A percentile compares a stretch with the other conserved stretches of the same genome.
These are phyloP conservation scores for Semnornis frantzii DNA, from an alignment of 2,113 vertebrate genomes.

Conservation along the genomic window DNA sequence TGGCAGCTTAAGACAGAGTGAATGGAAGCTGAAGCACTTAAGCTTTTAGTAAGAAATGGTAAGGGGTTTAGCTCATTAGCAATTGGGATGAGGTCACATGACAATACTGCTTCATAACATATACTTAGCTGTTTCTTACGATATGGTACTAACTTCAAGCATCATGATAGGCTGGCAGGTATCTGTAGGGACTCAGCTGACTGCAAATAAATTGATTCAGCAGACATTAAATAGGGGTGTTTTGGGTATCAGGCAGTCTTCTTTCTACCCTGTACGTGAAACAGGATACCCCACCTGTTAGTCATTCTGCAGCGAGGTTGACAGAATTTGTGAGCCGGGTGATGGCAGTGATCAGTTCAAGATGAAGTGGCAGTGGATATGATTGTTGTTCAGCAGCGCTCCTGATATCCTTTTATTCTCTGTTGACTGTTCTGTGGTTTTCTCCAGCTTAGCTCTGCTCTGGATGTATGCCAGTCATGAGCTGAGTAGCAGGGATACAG, in stretches of 20 bases:
- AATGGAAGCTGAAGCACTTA: conserved; percentile 39
- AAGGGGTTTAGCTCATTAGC: conserved; percentile 50
- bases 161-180: background rate
- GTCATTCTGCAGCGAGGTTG: background rate
- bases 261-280: background rate
- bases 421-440: background rate
- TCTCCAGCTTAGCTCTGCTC: background rate
- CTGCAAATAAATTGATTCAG: background rate
- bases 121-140: background rate
- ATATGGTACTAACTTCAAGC: background rate
- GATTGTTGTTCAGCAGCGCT: rapidly evolving
- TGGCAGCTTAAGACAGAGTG: conserved; percentile 36
- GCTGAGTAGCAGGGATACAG: background rate
- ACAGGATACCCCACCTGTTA: background rate
- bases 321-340: rapidly evolving
- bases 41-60: conserved; percentile 48
- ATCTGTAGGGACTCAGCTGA: background rate
- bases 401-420: background rate
- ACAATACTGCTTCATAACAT: background rate
- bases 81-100: background rate
- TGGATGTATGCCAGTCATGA: rapidly evolving
- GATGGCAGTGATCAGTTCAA: background rate
- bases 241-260: background rate
- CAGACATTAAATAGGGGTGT: background rate
- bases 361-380: background rate